A percentile compares a stretch with the other conserved stretches of the same genome.
Conservation (phyloP, 2,888 invertebrate genomes). For the Caradrina kadenii region DNA sequence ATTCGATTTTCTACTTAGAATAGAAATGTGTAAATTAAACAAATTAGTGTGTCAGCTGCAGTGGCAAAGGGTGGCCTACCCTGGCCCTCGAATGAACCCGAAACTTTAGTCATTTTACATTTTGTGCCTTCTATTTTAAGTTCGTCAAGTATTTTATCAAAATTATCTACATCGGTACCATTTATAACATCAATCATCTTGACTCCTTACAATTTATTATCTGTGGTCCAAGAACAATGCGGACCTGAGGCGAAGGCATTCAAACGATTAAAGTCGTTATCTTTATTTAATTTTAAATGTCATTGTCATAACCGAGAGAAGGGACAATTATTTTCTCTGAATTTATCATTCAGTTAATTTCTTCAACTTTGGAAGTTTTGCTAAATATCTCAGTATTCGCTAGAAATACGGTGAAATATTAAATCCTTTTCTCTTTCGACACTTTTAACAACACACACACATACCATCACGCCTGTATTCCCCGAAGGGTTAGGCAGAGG, state of each 20-base stretch:
- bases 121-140: conserved; percentile 15
- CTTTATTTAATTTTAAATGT: conserved; percentile 13
- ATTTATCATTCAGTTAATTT: background rate
- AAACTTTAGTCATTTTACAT: conserved; percentile 39
- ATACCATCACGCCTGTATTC: too few species aligned
- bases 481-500: too few species aligned
- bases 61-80: background rate
- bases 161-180: background rate
- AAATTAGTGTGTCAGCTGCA: conserved; percentile 32
- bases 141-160: conserved; percentile 1
- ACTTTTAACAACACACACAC: background rate
- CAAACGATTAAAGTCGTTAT: conserved; percentile 13
- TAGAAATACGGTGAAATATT: background rate
- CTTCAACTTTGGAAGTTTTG: background rate
- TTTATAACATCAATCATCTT: conserved; percentile 4
- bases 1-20: conserved; percentile 34
- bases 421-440: background rate
- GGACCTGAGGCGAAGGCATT: background rate
- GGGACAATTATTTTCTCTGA: background rate
- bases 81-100: conserved; percentile 25
- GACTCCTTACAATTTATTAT: background rate
- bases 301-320: background rate
- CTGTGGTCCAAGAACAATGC: background rate
- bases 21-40: conserved; percentile 39
- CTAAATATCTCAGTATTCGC: background rate